Evolutionary conservation across 2,888 invertebrate species (phyloP).

Genomic region (Vandiemenella viatica): DNA sequence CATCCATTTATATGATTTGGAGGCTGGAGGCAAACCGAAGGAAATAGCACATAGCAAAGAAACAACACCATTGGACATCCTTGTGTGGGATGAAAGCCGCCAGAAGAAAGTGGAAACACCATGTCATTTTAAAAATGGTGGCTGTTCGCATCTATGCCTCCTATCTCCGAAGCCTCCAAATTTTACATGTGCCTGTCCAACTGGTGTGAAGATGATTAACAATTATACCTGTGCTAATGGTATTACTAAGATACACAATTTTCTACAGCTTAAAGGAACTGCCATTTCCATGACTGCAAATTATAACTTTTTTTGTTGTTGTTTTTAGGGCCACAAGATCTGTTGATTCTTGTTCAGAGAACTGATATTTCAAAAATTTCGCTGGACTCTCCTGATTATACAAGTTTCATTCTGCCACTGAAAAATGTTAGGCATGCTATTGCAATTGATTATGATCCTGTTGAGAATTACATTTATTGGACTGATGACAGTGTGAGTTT

Average conservation of each 20-base stretch:
- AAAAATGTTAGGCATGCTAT: conserved; percentile 60
- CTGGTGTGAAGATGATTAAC: conserved; percentile 51
- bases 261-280: no score
- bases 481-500: conserved; percentile 61
- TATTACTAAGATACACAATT: conserved; percentile 17
- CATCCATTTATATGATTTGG: conserved; percentile 49
- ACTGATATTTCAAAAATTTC: conserved; percentile 72
- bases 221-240: conserved; percentile 53
- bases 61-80: conserved; percentile 67
- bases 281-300: no score
- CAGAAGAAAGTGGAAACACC: conserved; percentile 52
- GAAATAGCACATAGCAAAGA: conserved; percentile 47
- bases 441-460: conserved; percentile 77
- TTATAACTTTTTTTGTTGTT: no score
- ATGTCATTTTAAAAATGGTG: conserved; percentile 60
- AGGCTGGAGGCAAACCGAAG: conserved; percentile 33
- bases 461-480: conserved; percentile 74
- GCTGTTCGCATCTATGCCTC: conserved; percentile 76
- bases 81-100: conserved; percentile 57
- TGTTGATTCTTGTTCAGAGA: conserved; percentile 66
- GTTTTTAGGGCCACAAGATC: conserved; percentile 46
- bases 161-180: conserved; percentile 48
- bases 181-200: conserved; percentile 71
- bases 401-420: conserved; percentile 31
- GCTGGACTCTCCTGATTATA: conserved; percentile 75